phyloP scores from a whole-genome alignment of 2,113 vertebrate genomes.

The Eira barbara region DNA sequence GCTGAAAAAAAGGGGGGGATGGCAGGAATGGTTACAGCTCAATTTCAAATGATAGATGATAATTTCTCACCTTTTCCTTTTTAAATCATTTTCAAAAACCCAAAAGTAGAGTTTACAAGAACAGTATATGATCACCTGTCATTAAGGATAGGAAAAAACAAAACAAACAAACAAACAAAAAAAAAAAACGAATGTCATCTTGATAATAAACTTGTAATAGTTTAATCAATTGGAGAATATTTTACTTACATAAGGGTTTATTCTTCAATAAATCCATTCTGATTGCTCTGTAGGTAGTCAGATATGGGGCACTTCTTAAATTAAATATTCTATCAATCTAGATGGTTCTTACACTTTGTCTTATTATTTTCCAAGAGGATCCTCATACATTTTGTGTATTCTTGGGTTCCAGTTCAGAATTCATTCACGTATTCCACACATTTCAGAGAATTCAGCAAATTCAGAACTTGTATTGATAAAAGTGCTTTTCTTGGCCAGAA shows the following conservation, averaged over 20 bases:
- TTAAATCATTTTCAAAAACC: background rate
- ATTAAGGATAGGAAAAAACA: background rate
- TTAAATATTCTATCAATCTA: background rate
- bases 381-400: background rate
- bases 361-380: background rate
- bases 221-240: background rate
- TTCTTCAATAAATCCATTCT: background rate
- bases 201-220: background rate
- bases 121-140: background rate
- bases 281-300: background rate
- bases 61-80: background rate
- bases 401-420: background rate
- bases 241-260: background rate
- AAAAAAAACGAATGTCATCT: rapidly evolving
- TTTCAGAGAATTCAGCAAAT: background rate
- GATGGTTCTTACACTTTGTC: background rate
- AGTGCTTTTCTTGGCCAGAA: background rate
- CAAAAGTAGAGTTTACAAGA: background rate
- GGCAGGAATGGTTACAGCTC: background rate
- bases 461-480: background rate
- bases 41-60: background rate
- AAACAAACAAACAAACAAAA: too few relatives aligned
- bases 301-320: background rate
- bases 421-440: background rate
- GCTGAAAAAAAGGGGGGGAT: background rate